phyloP scores from a whole-genome alignment of 2,888 invertebrate genomes.

The Galerucella calmariensis region DNA sequence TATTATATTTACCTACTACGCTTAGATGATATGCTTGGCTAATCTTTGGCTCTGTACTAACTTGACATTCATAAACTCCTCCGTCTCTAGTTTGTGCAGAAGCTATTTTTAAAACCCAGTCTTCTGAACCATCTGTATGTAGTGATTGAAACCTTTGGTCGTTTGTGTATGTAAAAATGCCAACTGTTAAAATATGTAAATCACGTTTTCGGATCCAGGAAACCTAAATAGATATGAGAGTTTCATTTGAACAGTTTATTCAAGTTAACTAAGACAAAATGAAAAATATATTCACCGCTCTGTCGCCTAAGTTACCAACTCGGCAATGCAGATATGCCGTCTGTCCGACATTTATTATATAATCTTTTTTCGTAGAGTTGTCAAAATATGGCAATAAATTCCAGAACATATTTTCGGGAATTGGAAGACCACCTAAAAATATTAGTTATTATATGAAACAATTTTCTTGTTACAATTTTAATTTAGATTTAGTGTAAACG shows the following conservation, averaged over 20 bases:
- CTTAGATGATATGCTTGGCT: slow-evolving; percentile 79
- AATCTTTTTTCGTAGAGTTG: slow-evolving; percentile 85
- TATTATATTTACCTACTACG: slow-evolving; percentile 76
- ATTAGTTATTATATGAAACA: neutral
- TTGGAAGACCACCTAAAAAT: slow-evolving; percentile 53
- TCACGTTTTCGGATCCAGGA: slow-evolving; percentile 89
- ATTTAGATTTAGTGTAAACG: no score
- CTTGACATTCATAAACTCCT: slow-evolving; percentile 81
- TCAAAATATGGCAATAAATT: slow-evolving; percentile 87
- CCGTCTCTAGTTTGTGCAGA: slow-evolving; percentile 77
- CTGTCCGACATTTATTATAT: slow-evolving; percentile 88
- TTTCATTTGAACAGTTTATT: neutral
- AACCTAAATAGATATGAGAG: slow-evolving; percentile 68
- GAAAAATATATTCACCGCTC: slow-evolving; percentile 78
- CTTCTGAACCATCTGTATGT: slow-evolving; percentile 77
- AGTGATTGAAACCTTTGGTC: slow-evolving; percentile 78
- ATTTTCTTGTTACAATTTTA: no score
- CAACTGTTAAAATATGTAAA: slow-evolving; percentile 80
- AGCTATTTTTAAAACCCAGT: slow-evolving; percentile 78
- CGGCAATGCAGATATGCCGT: slow-evolving; percentile 86
- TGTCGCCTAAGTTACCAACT: slow-evolving; percentile 87
- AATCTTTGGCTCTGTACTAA: slow-evolving; percentile 82
- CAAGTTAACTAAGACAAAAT: neutral
- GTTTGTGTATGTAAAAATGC: slow-evolving; percentile 78
- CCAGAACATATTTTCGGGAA: slow-evolving; percentile 61